Evolutionary conservation across 1,140 invertebrate genomes (phyloP).

Genomic region (Sesamia nonagrioides): DNA sequence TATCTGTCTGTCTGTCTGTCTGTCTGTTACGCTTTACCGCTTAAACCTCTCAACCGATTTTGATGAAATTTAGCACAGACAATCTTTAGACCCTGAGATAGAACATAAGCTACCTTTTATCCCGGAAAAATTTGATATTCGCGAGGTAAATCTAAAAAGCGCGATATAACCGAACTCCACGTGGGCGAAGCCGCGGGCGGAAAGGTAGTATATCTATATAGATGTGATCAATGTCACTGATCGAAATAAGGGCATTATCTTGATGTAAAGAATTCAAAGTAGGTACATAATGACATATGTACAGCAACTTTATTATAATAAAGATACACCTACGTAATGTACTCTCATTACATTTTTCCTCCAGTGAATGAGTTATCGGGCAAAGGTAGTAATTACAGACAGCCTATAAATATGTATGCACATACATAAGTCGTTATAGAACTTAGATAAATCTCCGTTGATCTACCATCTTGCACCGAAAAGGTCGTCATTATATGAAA

Average conservation of each 20-base stretch:
- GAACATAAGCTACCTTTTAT: too few species aligned
- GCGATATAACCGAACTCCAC: too few species aligned
- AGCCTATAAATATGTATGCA: constrained; percentile 36
- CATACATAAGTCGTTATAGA: constrained; percentile 47
- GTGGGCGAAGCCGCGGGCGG: too few species aligned
- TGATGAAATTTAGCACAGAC: too few species aligned
- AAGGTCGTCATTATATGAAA: constrained; percentile 67
- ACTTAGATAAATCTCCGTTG: constrained; percentile 59
- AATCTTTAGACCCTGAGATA: too few species aligned
- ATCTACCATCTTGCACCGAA: constrained; percentile 57
- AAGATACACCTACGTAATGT: constrained; percentile 22
- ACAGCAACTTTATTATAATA: constrained; percentile 24
- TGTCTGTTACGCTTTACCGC: too few species aligned
- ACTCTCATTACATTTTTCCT: constrained; percentile 44
- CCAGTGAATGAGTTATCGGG: constrained; percentile 45
- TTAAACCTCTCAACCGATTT: too few species aligned
- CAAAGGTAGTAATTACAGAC: constrained; percentile 44
- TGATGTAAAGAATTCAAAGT: constrained; percentile 6
- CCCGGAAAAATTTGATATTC: too few species aligned
- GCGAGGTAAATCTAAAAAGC: too few species aligned
- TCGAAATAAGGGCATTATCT: constrained; percentile 11
- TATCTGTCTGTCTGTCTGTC: too few species aligned
- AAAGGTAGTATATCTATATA: too few species aligned
- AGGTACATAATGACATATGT: constrained; percentile 20
- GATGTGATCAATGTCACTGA: not conserved